Base-by-base conservation (phyloP, 2,888 invertebrate species). In the Yponomeuta malinellus region DNA sequence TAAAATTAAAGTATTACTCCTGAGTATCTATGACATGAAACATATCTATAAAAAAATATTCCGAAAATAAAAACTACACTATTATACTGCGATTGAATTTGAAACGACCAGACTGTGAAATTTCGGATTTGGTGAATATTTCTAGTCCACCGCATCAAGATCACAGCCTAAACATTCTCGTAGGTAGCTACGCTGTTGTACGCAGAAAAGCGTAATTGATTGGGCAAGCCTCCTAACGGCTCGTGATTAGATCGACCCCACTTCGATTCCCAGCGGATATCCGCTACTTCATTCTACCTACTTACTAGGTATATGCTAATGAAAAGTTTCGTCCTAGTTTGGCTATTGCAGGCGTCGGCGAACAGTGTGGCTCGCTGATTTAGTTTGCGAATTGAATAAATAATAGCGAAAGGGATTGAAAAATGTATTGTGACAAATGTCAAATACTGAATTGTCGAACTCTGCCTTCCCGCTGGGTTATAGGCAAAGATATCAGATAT, bases 221-320 rank as follows among this genome's bases (percentile, higher is more conserved):
- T 23, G 68, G 68, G 68, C 37, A 48, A 48, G 37, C 68, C 68
- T 23, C 48, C 48, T 68, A 68, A 68, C 43, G 68, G 37, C 37
- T 15, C 23, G 4, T 48, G 48, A 68, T 68, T 68, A 68, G 68
- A 68, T 48, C 68, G 37, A 15, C 37, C 43, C 29, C 33, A 12
- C 52, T 59, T 59, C 52, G 52, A 15, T 59, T 59, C 52, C 52
- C 52, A 15, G 15, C 52, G 52, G 52, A 59, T 15, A 5, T 59
- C 52, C 52, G 52, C 52, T 59, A 59, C 52, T 59, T 59, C 15
- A 59, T 59, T 59, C 15, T 59, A 59, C 15, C 52, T 59, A 59
- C 52, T 15, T 59, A 59, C 15, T 15, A 15, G 15, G 52, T 59
- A 59, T 59, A 59, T 2, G 52, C 15, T 59, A 59, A 59, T 59